phyloP scores from a whole-genome alignment of 2,797 vertebrate species.

The Petrocephalus schoutedeni region DNA sequence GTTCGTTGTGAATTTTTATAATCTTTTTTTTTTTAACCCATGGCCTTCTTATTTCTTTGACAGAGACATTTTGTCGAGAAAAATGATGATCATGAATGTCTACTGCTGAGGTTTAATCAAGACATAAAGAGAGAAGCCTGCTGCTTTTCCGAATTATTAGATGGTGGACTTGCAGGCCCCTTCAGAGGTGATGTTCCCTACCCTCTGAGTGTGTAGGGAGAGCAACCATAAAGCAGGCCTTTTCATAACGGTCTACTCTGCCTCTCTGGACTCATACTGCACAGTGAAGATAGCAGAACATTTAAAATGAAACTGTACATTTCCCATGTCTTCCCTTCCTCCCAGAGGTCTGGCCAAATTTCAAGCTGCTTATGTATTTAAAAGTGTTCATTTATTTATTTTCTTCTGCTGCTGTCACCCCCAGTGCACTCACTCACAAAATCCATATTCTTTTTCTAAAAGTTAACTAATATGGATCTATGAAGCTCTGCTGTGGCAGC shows the following conservation, averaged over 20 bases:
- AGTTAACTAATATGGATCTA: background rate
- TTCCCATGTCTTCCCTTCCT: background rate
- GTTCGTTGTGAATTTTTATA: background rate
- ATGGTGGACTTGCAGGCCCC: constrained; percentile 55
- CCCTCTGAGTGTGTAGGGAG: constrained; percentile 34
- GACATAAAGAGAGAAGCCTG: background rate
- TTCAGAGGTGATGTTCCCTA: constrained; percentile 56
- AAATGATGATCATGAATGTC: constrained; percentile 20
- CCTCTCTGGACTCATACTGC: background rate
- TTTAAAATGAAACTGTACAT: background rate
- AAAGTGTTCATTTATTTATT: constrained; percentile 13
- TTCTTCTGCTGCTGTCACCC: background rate
- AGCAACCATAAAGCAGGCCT: constrained; percentile 52
- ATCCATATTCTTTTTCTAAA: background rate
- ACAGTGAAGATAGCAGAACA: background rate
- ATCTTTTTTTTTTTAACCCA: background rate
- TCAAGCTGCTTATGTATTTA: constrained; percentile 3
- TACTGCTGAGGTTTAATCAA: constrained; percentile 18
- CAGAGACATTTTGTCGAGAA: constrained; percentile 33
- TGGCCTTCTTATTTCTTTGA: background rate
- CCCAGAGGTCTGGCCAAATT: background rate
- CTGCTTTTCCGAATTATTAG: constrained; percentile 42
- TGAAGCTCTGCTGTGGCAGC: background rate
- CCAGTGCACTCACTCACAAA: background rate
- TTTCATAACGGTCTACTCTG: background rate